Evolutionary conservation across 2,888 invertebrate species (phyloP).

Genomic region (Hymenopus coronatus): DNA sequence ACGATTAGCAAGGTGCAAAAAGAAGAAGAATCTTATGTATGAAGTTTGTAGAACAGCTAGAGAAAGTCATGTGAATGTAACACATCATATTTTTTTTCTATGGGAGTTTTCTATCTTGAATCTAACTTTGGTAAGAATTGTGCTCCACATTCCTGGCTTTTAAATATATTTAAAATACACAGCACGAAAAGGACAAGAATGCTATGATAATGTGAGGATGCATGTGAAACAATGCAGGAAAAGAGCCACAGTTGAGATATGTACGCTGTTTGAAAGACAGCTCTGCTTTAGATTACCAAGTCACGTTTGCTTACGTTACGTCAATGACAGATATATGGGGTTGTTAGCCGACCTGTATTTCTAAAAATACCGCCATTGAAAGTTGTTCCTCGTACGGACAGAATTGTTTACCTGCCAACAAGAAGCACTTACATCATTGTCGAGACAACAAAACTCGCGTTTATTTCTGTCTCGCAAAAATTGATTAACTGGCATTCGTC

Average conservation of each 20-base stretch:
- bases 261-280: not conserved
- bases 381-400: not conserved
- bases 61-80: no score
- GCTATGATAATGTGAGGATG: no score
- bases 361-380: not conserved
- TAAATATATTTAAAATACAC: no score
- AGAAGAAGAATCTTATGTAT: no score
- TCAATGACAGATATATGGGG: not conserved
- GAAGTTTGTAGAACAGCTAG: no score
- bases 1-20: no score
- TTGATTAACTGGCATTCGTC: not conserved
- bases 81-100: no score
- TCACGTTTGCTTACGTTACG: not conserved
- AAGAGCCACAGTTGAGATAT: not conserved
- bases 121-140: no score
- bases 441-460: not conserved
- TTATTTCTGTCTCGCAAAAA: not conserved
- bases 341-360: not conserved
- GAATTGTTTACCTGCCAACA: not conserved
- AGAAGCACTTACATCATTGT: not conserved
- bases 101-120: no score
- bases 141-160: no score
- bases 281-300: not conserved
- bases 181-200: no score
- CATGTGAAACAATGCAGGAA: no score